These are phyloP conservation scores for Centroberyx gerrardi DNA, from an alignment of 2,797 vertebrate species.

Conservation along the genomic window DNA sequence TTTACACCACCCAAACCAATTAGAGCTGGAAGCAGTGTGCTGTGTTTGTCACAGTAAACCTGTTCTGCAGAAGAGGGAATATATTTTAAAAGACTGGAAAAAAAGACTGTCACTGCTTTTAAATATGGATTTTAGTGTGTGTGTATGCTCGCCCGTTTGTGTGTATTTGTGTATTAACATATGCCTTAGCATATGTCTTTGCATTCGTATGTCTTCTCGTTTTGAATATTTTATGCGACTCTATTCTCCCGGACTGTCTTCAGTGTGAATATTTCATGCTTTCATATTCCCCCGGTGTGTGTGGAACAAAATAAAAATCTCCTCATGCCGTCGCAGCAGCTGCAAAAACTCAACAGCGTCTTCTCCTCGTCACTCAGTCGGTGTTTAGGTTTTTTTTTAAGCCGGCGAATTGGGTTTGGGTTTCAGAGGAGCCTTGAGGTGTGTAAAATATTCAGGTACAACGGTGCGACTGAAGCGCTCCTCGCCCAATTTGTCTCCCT, in stretches of 20 bases:
- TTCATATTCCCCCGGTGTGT: not conserved
- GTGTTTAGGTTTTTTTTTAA: constrained; percentile 11
- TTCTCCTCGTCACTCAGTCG: not conserved
- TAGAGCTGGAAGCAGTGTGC: constrained; percentile 36
- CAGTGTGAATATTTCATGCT: not conserved
- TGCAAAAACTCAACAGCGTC: constrained; percentile 14
- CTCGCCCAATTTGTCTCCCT: not conserved
- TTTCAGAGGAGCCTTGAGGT: constrained; percentile 6
- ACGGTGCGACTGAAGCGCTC: not conserved
- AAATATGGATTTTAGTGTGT: not conserved
- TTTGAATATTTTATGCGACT: not conserved
- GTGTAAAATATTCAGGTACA: constrained; percentile 43
- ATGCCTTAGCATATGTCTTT: not conserved
- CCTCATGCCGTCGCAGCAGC: not conserved
- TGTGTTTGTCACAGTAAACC: constrained; percentile 49
- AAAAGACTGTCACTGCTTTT: not conserved
- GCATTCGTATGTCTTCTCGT: not conserved
- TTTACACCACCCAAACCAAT: constrained; percentile 49
- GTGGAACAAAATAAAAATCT: not conserved
- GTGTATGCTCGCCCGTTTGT: not conserved
- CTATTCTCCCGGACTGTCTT: not conserved
- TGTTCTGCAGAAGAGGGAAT: constrained; percentile 23
- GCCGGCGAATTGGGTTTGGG: constrained; percentile 7
- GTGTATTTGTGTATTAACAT: not conserved
- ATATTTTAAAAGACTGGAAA: constrained; percentile 2